phyloP scores from a whole-genome alignment of 1,140 invertebrate species.

The Andricus grossulariae region DNA sequence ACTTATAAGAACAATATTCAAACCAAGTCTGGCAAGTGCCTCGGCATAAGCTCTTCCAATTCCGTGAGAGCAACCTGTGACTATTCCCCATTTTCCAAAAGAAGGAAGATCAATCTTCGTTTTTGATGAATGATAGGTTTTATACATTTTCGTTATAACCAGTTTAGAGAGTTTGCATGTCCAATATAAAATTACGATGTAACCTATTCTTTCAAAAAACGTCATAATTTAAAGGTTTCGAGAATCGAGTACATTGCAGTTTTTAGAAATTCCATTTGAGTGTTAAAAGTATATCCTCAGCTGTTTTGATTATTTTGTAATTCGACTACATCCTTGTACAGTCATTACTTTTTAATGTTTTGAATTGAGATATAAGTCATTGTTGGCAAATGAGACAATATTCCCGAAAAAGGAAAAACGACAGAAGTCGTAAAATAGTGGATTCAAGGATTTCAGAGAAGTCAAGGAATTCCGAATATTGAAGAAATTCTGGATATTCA shows the following conservation, averaged over 20 bases:
- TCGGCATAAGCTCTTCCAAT: slow-evolving; percentile 91
- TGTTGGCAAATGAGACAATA: no score
- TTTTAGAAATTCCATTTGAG: not conserved
- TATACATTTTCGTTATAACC: slow-evolving; percentile 53
- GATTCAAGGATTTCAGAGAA: no score
- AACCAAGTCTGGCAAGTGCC: slow-evolving; percentile 85
- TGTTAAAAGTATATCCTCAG: not conserved
- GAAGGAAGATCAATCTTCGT: slow-evolving; percentile 53
- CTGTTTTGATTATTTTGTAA: no score
- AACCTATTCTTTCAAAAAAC: slow-evolving; percentile 60
- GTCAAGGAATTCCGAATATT: no score
- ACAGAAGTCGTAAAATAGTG: no score
- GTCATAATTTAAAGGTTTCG: not conserved
- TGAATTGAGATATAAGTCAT: no score
- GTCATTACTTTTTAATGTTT: no score
- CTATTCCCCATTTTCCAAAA: slow-evolving; percentile 75
- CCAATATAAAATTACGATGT: slow-evolving; percentile 57
- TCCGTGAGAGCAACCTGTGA: slow-evolving; percentile 92
- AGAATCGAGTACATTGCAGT: not conserved
- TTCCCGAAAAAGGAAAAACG: no score
- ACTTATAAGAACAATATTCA: slow-evolving; percentile 92
- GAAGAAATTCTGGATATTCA: no score
- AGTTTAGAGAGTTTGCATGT: slow-evolving; percentile 49
- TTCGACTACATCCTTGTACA: no score
- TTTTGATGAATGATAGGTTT: slow-evolving; percentile 45